phyloP scores from a whole-genome alignment of 2,888 invertebrate genomes.

The Aphodius sticticus region DNA sequence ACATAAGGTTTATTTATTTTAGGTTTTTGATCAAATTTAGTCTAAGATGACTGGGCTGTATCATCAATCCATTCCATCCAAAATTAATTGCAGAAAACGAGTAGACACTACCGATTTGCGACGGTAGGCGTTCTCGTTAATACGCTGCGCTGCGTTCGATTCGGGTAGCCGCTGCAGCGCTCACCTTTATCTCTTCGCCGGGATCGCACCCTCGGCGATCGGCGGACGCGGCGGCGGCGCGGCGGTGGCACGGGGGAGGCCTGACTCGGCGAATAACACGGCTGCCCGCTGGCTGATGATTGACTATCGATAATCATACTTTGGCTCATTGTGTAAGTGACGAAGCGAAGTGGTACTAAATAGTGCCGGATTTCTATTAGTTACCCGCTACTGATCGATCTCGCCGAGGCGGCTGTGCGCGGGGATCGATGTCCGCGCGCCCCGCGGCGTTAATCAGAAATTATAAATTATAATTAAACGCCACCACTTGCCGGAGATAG shows the following conservation, averaged over 20 bases:
- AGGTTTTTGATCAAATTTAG: too few relatives aligned
- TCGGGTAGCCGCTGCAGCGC: constrained; percentile 5
- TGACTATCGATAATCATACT: constrained; percentile 53
- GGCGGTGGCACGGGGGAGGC: constrained; percentile 5
- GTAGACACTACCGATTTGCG: constrained; percentile 4
- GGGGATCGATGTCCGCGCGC: constrained; percentile 38
- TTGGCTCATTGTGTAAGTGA: constrained; percentile 51
- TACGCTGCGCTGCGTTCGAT: background rate
- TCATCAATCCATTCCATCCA: background rate
- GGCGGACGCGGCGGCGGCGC: background rate
- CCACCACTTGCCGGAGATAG: constrained; percentile 20
- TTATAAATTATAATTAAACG: constrained; percentile 45
- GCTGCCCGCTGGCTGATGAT: constrained; percentile 49
- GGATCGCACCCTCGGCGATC: constrained; percentile 27
- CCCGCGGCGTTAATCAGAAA: constrained; percentile 46
- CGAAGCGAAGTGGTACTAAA: constrained; percentile 51
- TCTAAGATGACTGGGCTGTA: background rate
- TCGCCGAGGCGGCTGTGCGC: constrained; percentile 41
- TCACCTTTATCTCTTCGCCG: background rate
- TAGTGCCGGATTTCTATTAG: constrained; percentile 53
- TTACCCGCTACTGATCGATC: constrained; percentile 52
- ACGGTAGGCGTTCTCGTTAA: background rate
- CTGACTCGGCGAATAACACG: constrained; percentile 49
- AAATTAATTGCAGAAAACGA: background rate
- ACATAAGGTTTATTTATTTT: too few relatives aligned